phyloP scores from a whole-genome alignment of 2,113 vertebrate genomes.

The Anser cygnoides region DNA sequence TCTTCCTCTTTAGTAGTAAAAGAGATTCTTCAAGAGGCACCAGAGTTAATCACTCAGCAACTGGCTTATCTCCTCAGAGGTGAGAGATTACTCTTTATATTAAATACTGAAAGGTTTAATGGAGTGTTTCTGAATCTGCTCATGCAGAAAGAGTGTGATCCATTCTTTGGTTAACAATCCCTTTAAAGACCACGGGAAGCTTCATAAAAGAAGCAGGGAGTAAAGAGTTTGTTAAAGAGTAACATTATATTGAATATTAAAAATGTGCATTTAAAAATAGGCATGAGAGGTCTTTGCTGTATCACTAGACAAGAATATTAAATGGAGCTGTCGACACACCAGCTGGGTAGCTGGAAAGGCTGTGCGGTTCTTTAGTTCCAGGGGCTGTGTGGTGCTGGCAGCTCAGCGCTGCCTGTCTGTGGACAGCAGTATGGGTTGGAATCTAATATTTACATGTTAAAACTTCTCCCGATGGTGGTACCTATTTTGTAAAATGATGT shows the following conservation, averaged over 20 bases:
- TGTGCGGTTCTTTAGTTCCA: conserved; percentile 52
- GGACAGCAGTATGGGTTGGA: conserved; percentile 58
- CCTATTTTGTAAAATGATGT: conserved; percentile 19
- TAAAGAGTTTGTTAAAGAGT: conserved; percentile 87
- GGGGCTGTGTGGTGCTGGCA: not conserved
- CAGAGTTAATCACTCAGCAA: conserved; percentile 87
- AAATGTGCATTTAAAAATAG: conserved; percentile 83
- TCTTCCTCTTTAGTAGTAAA: conserved; percentile 83
- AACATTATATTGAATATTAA: conserved; percentile 83
- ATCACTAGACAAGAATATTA: conserved; percentile 75
- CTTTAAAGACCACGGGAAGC: conserved; percentile 85
- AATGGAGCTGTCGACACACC: conserved; percentile 58
- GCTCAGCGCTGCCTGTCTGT: not conserved
- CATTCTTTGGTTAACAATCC: conserved; percentile 94
- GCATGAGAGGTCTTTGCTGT: conserved; percentile 67
- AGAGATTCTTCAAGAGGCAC: conserved; percentile 92
- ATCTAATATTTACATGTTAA: conserved; percentile 66
- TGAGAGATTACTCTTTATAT: conserved; percentile 82
- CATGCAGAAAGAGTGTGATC: conserved; percentile 86
- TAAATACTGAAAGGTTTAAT: conserved; percentile 87
- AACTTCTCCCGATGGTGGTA: not conserved
- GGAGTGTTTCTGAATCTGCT: conserved; percentile 85
- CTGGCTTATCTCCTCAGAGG: conserved; percentile 93
- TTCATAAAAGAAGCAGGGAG: conserved; percentile 86
- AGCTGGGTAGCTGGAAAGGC: conserved; percentile 57